Evolutionary conservation across 2,797 vertebrate species (phyloP).

Genomic region (Mormyrops attenuatus): DNA sequence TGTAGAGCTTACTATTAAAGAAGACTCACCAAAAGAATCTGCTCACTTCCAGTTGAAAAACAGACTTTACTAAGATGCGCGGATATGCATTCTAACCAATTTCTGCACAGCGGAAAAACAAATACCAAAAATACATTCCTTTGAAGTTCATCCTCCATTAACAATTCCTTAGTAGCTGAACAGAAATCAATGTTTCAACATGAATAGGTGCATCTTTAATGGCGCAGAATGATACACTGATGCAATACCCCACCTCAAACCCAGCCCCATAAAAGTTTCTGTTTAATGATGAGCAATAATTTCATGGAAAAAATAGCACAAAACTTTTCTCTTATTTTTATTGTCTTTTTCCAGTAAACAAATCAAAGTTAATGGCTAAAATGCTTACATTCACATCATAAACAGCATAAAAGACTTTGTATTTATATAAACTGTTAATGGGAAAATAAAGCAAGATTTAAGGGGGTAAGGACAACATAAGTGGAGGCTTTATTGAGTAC

Average conservation of each 20-base stretch:
- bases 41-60: neutral
- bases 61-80: neutral
- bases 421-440: neutral
- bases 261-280: neutral
- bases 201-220: slow-evolving; percentile 16
- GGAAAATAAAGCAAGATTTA: neutral
- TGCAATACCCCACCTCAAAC: neutral
- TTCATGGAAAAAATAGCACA: neutral
- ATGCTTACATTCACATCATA: neutral
- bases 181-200: slow-evolving; percentile 43
- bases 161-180: slow-evolving; percentile 17
- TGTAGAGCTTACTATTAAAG: neutral
- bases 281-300: neutral
- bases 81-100: neutral
- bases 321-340: neutral
- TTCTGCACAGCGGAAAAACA: neutral
- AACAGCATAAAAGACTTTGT: neutral
- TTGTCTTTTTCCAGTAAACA: neutral
- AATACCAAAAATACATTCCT: neutral
- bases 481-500: neutral
- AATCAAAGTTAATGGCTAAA: neutral
- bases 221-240: neutral
- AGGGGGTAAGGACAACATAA: neutral
- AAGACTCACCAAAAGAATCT: neutral
- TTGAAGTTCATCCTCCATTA: slow-evolving; percentile 8